phyloP scores from a whole-genome alignment of 53 echinoderm and acorn worm species.

The Crossaster papposus region DNA sequence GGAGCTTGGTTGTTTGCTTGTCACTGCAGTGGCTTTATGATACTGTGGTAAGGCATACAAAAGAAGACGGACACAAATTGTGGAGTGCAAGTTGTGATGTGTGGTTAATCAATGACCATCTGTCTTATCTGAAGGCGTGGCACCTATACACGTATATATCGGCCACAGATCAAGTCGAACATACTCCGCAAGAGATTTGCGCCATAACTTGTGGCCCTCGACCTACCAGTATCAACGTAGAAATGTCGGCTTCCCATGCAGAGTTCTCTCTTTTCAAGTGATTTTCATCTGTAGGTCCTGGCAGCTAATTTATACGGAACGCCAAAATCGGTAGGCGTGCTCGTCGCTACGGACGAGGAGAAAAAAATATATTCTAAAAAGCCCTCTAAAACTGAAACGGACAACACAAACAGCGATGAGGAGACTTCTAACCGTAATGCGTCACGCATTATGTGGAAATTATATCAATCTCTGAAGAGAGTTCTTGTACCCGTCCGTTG shows the following conservation, averaged over 20 bases:
- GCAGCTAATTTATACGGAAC: neutral
- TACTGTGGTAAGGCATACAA: neutral
- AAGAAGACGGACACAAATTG: neutral
- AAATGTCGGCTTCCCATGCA: neutral
- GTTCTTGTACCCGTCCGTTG: neutral
- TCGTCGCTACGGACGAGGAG: neutral
- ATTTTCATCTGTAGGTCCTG: neutral
- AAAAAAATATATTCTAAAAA: neutral
- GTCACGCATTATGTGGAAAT: neutral
- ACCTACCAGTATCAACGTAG: neutral
- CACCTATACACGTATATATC: neutral
- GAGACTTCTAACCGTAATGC: neutral
- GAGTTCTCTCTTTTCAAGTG: neutral
- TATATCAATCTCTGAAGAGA: conserved; percentile 2
- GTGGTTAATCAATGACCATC: conserved; percentile 1
- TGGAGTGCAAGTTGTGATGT: neutral
- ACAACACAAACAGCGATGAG: neutral
- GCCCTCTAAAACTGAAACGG: neutral
- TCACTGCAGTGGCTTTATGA: neutral
- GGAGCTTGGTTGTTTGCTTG: too few relatives aligned
- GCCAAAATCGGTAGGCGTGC: neutral
- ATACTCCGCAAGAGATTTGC: neutral
- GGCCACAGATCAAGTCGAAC: neutral
- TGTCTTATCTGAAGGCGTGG: neutral
- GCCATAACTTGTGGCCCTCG: neutral